phyloP scores from a whole-genome alignment of 2,797 vertebrate species.

The Hemitrygon akajei region DNA sequence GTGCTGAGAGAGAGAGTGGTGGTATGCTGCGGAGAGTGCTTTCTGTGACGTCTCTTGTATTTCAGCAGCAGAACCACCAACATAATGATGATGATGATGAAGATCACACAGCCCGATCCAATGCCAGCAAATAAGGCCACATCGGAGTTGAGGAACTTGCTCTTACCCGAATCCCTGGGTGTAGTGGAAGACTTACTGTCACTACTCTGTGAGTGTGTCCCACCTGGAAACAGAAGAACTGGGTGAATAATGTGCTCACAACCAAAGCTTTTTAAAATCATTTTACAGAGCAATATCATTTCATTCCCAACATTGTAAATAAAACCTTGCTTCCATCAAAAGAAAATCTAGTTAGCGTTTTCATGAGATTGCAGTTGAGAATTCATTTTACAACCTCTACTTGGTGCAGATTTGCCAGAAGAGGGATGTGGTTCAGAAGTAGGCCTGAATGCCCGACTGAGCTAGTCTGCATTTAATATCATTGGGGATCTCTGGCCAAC shows the following conservation, averaged over 20 bases:
- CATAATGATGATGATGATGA: slow-evolving; percentile 96
- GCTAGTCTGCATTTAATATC: too few species aligned
- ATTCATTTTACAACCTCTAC: not conserved
- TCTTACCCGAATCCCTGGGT: not conserved
- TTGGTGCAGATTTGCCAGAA: not conserved
- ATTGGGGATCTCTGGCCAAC: too few species aligned
- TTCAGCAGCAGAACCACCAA: slow-evolving; percentile 92
- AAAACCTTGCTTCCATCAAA: not conserved
- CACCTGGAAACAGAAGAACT: slow-evolving; percentile 21
- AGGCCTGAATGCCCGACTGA: too few species aligned
- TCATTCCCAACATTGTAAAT: not conserved
- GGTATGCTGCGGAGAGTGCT: slow-evolving; percentile 90
- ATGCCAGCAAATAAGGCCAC: slow-evolving; percentile 94
- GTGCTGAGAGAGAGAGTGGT: slow-evolving; percentile 91
- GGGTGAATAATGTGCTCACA: not conserved
- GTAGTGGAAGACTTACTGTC: slow-evolving; percentile 17
- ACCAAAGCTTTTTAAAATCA: not conserved
- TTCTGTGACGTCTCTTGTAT: slow-evolving; percentile 87
- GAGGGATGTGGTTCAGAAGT: too few species aligned
- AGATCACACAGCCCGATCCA: slow-evolving; percentile 91
- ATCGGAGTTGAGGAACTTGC: slow-evolving; percentile 79
- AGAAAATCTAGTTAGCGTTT: not conserved
- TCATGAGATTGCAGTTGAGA: not conserved
- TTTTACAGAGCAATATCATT: not conserved
- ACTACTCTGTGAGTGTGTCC: not conserved